These are phyloP conservation scores for Drosophila leonis DNA, from an alignment of 2,888 invertebrate genomes.

Conservation along the genomic window DNA sequence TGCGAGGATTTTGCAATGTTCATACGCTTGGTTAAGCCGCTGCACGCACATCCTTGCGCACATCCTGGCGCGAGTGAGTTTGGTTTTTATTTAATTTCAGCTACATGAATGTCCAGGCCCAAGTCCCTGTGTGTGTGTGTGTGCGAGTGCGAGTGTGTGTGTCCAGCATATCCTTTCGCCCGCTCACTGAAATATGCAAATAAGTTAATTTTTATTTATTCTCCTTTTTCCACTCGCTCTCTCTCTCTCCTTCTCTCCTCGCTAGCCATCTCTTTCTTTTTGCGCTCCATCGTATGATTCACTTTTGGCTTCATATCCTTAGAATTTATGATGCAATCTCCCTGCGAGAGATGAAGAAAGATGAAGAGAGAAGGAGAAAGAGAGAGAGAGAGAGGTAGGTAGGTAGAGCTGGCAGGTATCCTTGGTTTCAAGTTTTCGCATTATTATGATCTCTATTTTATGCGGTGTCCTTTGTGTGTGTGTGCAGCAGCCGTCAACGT, in stretches of 20 bases:
- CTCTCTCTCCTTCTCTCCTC: background rate
- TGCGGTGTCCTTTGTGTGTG: slow-evolving; percentile 56
- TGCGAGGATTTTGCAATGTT: slow-evolving; percentile 70
- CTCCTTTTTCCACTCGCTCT: slow-evolving; percentile 35
- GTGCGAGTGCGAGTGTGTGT: slow-evolving; percentile 13
- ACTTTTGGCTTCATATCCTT: slow-evolving; percentile 62
- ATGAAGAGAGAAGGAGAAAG: slow-evolving; percentile 16
- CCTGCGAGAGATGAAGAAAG: slow-evolving; percentile 24
- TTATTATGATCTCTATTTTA: slow-evolving; percentile 78
- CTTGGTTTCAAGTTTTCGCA: slow-evolving; percentile 77
- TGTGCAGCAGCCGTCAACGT: slow-evolving; percentile 64
- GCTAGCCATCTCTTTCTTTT: background rate
- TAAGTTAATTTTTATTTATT: slow-evolving; percentile 80
- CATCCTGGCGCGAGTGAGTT: slow-evolving; percentile 58
- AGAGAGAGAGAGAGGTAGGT: slow-evolving; percentile 12
- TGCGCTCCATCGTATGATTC: slow-evolving; percentile 59
- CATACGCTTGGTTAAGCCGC: slow-evolving; percentile 65
- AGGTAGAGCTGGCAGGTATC: slow-evolving; percentile 77
- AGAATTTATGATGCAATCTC: slow-evolving; percentile 81
- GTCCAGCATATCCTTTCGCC: slow-evolving; percentile 68
- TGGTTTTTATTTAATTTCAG: slow-evolving; percentile 69
- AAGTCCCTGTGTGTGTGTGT: slow-evolving; percentile 9
- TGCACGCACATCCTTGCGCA: slow-evolving; percentile 69
- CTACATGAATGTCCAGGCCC: slow-evolving; percentile 54
- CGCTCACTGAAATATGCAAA: slow-evolving; percentile 77